Conservation (phyloP, 2,113 vertebrate genomes). For the Alexandromys fortis region DNA sequence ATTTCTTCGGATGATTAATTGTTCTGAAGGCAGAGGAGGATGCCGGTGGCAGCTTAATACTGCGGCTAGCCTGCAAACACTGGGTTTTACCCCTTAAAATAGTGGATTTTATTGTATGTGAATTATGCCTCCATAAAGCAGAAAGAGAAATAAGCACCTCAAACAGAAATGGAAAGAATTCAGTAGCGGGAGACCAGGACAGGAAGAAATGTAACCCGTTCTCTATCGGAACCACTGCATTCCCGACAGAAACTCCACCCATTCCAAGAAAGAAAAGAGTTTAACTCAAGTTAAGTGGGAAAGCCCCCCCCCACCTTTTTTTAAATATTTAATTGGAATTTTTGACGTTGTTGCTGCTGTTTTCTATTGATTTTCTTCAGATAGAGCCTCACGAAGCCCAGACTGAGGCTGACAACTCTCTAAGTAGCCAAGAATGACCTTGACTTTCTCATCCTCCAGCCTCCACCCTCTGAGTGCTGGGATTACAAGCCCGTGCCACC, state of each 20-base stretch:
- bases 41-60: background rate
- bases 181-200: background rate
- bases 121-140: background rate
- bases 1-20: background rate
- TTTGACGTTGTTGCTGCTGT: background rate
- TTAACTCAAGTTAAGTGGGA: background rate
- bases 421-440: background rate
- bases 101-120: background rate
- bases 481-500: background rate
- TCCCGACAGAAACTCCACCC: background rate
- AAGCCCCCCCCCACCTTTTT: background rate
- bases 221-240: fast-evolving
- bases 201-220: background rate
- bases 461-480: background rate
- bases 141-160: background rate
- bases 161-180: background rate
- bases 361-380: background rate
- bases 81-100: background rate
- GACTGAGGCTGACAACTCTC: background rate
- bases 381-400: background rate
- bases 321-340: background rate
- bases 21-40: background rate
- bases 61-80: background rate
- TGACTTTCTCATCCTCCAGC: background rate
- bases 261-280: no score